phyloP scores from a whole-genome alignment of 2,888 invertebrate genomes.

The Sepiola atlantica region DNA sequence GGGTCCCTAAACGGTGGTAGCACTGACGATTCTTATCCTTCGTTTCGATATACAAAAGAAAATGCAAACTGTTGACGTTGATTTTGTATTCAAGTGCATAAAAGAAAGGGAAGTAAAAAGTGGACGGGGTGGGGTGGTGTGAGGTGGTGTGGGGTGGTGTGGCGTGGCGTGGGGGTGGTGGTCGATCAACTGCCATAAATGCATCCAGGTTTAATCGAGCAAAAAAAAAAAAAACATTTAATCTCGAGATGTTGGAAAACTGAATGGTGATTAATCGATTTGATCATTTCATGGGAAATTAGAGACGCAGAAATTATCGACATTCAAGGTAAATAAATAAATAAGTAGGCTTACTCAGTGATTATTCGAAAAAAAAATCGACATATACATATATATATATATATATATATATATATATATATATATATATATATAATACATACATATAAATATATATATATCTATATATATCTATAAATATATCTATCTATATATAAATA shows the following conservation, averaged over 20 bases:
- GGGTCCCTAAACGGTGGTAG: too few species aligned
- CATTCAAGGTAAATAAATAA: background rate
- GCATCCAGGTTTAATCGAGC: background rate
- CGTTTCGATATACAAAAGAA: too few species aligned
- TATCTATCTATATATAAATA: background rate
- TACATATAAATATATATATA: background rate
- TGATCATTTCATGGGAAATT: background rate
- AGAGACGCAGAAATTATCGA: background rate
- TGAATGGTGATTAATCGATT: background rate
- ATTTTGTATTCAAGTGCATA: background rate
- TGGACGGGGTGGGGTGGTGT: background rate
- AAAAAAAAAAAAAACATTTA: background rate
- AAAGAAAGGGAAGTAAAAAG: background rate
- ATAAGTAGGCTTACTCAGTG: background rate
- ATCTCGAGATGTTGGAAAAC: background rate
- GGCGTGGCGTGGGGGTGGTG: too few species aligned
- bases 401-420: background rate
- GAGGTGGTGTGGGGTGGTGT: too few species aligned
- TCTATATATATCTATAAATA: background rate
- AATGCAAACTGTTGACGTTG: too few species aligned
- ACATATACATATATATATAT: background rate
- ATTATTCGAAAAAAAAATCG: background rate
- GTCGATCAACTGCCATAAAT: background rate
- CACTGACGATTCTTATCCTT: too few species aligned
- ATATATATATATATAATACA: background rate